A percentile compares a stretch with the other conserved stretches of the same genome.
Conservation (phyloP, 2,888 invertebrate genomes). For the Tubulanus polymorphus region DNA sequence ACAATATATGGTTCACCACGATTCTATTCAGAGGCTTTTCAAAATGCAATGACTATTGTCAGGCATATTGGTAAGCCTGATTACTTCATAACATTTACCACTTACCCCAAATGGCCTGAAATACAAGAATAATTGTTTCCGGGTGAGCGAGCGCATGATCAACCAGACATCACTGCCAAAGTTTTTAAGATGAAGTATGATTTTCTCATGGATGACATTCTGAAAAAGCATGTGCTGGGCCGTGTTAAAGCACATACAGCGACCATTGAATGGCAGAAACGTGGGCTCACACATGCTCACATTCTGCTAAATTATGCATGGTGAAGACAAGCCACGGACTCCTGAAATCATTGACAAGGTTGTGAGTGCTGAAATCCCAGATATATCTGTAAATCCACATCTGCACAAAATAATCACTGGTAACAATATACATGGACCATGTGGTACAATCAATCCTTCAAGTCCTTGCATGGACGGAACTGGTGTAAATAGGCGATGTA, state of each 20-base stretch:
- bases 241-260: constrained; percentile 23
- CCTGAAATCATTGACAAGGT: constrained; percentile 10
- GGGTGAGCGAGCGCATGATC: constrained; percentile 8
- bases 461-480: constrained; percentile 39
- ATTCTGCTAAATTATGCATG: constrained; percentile 25
- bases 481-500: constrained; percentile 40
- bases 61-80: constrained; percentile 51
- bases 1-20: constrained; percentile 41
- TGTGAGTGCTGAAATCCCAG: constrained; percentile 26
- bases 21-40: constrained; percentile 46
- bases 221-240: constrained; percentile 22
- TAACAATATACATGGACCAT: constrained; percentile 32
- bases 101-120: constrained; percentile 20
- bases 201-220: constrained; percentile 11
- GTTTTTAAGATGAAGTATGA: constrained; percentile 18
- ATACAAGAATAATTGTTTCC: constrained; percentile 11
- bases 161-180: constrained; percentile 14
- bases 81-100: constrained; percentile 39
- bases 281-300: constrained; percentile 37
- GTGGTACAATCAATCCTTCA: constrained; percentile 18
- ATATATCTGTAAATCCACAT: constrained; percentile 17
- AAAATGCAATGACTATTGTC: constrained; percentile 55
- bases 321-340: constrained; percentile 26
- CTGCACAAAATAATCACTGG: constrained; percentile 20
- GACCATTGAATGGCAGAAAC: constrained; percentile 41